phyloP scores from a whole-genome alignment of 2,113 vertebrate species.

The Mesembrinibis cayennensis region DNA sequence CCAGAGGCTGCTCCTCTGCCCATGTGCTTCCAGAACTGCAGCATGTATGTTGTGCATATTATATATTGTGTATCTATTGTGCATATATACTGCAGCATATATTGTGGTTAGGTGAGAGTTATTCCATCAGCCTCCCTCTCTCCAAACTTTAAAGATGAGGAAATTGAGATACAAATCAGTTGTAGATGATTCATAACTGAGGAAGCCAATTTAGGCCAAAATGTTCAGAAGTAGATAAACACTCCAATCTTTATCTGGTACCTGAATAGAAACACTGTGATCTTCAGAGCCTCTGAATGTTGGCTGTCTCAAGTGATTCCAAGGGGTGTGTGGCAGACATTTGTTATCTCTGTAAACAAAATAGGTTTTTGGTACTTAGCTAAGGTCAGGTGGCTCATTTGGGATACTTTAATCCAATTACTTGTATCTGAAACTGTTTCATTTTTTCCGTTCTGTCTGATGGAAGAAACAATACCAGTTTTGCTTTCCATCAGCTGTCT shows the following conservation, averaged over 20 bases:
- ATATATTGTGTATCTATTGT: too few relatives aligned
- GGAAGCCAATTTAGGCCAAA: neutral
- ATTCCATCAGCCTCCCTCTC: neutral
- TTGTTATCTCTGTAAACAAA: conserved; percentile 15
- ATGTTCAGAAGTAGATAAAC: neutral
- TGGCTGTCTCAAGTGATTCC: neutral
- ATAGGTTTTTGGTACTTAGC: neutral
- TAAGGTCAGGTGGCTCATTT: neutral
- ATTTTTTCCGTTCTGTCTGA: neutral
- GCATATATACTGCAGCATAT: neutral
- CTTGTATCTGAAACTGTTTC: neutral
- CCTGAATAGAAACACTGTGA: neutral
- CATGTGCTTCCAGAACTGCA: neutral
- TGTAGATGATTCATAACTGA: conserved; percentile 7
- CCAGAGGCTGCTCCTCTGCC: neutral
- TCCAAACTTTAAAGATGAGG: neutral
- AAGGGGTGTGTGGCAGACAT: neutral
- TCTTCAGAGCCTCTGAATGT: neutral
- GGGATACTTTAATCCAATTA: neutral
- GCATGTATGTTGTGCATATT: too few relatives aligned
- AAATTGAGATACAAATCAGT: neutral
- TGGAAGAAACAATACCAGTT: neutral
- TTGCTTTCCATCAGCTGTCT: neutral
- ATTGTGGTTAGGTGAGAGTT: neutral
- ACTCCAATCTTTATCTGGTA: neutral